Conservation (phyloP, 2,797 vertebrate species). For the Ceryle rudis region DNA sequence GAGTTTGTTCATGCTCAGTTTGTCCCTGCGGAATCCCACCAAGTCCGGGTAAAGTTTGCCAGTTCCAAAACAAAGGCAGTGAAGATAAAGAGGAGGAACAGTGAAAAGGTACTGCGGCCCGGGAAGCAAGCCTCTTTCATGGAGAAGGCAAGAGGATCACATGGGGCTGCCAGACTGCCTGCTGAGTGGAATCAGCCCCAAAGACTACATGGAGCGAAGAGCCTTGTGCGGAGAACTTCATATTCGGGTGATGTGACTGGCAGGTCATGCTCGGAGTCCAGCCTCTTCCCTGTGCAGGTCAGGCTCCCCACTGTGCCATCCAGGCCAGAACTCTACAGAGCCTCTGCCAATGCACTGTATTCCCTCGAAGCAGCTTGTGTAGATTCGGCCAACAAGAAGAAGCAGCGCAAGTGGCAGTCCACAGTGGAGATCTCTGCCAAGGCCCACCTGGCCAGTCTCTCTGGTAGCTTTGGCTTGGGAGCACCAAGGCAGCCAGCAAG, state of each 20-base stretch:
- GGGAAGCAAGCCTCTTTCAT: conserved; percentile 68
- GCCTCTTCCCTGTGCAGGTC: conserved; percentile 79
- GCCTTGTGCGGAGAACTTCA: not conserved
- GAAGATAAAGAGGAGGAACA: conserved; percentile 82
- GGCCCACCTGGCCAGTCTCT: conserved; percentile 45
- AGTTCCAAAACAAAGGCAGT: conserved; percentile 84
- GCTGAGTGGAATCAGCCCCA: conserved; percentile 63
- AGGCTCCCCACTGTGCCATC: conserved; percentile 67
- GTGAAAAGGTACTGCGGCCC: conserved; percentile 74
- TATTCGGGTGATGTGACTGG: conserved; percentile 74
- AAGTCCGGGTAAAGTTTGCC: conserved; percentile 80
- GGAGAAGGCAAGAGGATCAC: conserved; percentile 74
- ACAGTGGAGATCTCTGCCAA: conserved; percentile 79
- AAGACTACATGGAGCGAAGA: conserved; percentile 52
- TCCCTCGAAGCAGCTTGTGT: conserved; percentile 27
- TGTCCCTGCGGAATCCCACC: conserved; percentile 83
- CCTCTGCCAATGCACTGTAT: conserved; percentile 65
- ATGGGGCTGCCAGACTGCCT: not conserved
- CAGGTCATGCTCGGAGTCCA: conserved; percentile 87
- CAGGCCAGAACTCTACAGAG: conserved; percentile 62
- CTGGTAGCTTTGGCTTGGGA: conserved; percentile 51
- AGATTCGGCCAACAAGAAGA: conserved; percentile 76
- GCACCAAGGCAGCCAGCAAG: conserved; percentile 8
- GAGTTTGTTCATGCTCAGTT: conserved; percentile 85
- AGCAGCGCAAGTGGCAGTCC: conserved; percentile 81